A percentile compares a stretch with the other conserved stretches of the same genome.
phyloP scores from a whole-genome alignment of 2,888 invertebrate species.

The Gastrophysa polygoni region DNA sequence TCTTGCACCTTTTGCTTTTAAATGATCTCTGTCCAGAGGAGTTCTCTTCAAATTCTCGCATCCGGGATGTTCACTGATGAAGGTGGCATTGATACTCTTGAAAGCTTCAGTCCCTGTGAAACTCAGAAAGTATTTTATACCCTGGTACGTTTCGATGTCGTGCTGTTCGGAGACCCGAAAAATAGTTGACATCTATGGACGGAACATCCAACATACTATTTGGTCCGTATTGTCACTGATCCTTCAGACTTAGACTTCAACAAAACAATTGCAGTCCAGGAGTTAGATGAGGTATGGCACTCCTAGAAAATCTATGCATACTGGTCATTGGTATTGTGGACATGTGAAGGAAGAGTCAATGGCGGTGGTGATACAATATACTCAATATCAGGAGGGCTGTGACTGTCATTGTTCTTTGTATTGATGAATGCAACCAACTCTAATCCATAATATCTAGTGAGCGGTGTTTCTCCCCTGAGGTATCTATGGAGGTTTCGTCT shows the following conservation, averaged over 20 bases:
- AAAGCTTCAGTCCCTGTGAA: constrained; percentile 62
- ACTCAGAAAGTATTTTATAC: constrained; percentile 57
- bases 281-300: constrained; percentile 23
- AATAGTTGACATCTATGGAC: constrained; percentile 42
- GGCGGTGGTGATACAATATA: constrained; percentile 57
- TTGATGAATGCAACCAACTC: constrained; percentile 17
- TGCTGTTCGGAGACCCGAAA: constrained; percentile 35
- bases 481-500: constrained; percentile 13
- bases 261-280: constrained; percentile 35
- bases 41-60: constrained; percentile 53
- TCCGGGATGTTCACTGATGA: constrained; percentile 46
- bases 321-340: constrained; percentile 12
- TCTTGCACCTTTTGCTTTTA: too few relatives aligned
- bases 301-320: background rate
- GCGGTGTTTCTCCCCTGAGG: constrained; percentile 9
- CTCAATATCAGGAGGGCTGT: constrained; percentile 40
- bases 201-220: constrained; percentile 46
- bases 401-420: constrained; percentile 23
- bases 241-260: constrained; percentile 47
- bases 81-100: constrained; percentile 63
- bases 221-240: constrained; percentile 42
- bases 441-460: constrained; percentile 10
- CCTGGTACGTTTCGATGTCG: constrained; percentile 71
- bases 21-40: constrained; percentile 58
- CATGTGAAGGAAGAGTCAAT: constrained; percentile 40